These are phyloP conservation scores for Dromaius novaehollandiae DNA, from an alignment of 2,113 vertebrate genomes.

Conservation along the genomic window DNA sequence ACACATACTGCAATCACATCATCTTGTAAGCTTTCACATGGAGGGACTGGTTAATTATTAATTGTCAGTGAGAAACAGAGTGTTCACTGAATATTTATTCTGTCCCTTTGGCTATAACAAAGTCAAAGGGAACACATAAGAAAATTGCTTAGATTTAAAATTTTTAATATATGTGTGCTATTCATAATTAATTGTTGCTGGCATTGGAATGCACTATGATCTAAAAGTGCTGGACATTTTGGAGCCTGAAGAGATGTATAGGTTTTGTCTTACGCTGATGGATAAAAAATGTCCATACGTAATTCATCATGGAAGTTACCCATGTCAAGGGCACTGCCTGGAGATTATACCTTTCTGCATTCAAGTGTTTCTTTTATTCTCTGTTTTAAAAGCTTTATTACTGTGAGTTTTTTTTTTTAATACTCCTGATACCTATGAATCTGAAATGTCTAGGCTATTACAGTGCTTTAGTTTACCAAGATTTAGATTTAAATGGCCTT, in stretches of 20 bases:
- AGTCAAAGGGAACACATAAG: not conserved
- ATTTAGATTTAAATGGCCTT: not conserved
- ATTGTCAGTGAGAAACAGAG: not conserved
- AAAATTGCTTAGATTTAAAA: not conserved
- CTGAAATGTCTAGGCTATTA: not conserved
- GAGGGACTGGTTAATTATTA: not conserved
- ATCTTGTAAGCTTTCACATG: not conserved
- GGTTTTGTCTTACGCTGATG: slow-evolving; percentile 19
- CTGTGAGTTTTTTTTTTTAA: not conserved
- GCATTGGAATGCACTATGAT: not conserved
- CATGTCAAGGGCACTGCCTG: not conserved
- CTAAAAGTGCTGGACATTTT: slow-evolving; percentile 20
- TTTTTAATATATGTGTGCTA: not conserved
- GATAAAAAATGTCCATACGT: slow-evolving; percentile 33
- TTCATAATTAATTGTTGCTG: not conserved
- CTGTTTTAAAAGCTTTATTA: slow-evolving; percentile 18
- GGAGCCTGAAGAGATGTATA: not conserved
- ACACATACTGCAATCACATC: not conserved
- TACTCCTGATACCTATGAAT: not conserved
- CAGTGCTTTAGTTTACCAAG: not conserved
- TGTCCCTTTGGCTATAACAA: not conserved
- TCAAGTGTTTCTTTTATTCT: not conserved
- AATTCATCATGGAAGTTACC: slow-evolving; percentile 33
- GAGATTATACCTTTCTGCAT: not conserved
- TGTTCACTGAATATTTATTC: not conserved